Evolutionary conservation across 2,797 vertebrate species (phyloP), one percentile per base, ranked within the genome.

Genomic region (Enteromius mattozi): DNA sequence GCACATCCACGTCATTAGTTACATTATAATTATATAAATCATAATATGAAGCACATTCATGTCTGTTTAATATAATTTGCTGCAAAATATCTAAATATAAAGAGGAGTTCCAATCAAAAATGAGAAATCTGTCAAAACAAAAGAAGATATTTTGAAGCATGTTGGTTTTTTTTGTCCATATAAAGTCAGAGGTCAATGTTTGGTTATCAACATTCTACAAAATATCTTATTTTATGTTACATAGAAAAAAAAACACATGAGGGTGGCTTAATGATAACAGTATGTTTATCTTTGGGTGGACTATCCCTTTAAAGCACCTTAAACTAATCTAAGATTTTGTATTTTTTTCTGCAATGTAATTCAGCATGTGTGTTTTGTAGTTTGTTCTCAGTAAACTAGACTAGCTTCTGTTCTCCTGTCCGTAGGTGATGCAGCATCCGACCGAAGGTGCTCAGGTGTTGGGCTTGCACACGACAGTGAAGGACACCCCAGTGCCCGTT

Each of bases 351-450:
- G 7, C 24, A 19, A 1, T 63, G 13, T 45, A 24, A 54, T 54
- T 75, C 19, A 37, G 40, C 19, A 16, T 24, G 3, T 78, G 16
- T 80, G 47, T 51, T 76, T 75, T n/a, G 21, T 76, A 56, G 30
- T 51, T 37, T 40, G 13, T 54, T 59, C 4, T 35, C 12, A 4
- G 0, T 59, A n/a, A 59, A 59, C 54, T n/a, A 56, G 9, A 54
- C 3, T 9, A 40, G 13, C 3, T 83, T 8, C 2, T 27, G 4
- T 19, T 42, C 9, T 45, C 27, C 33, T 21, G n/a, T 40, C 6
- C 2, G 1, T 49, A 99, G 98, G 98, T 99, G 85, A 98, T 99
- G 97, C 98, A 99, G 93, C 98, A 99, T 89, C 98, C 98, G 0
- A 98, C 96, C 0, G 98, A 99, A 10, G 98, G 98, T 0, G 98